Base-by-base conservation (phyloP, 2,797 vertebrate genomes). In the Rhinophrynus dorsalis region DNA sequence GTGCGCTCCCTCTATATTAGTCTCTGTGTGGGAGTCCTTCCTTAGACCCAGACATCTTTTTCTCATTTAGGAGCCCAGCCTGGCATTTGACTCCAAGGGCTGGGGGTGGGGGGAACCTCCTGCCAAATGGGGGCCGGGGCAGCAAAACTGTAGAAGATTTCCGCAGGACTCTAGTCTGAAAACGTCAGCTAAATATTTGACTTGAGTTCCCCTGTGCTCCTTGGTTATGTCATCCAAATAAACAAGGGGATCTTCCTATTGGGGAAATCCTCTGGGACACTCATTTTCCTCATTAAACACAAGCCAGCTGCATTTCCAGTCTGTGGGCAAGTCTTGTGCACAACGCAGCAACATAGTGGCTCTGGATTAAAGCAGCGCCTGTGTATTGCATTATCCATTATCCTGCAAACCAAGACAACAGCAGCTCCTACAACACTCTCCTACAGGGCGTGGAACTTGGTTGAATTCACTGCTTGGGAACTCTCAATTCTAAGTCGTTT, bases 201-300 rank as follows among this genome's bases (percentile, higher is more conserved):
- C 57, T 29, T 21, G 6, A 54, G 33, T 12, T 4, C 9, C 35
- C 4, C 35, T 23, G 40, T 44, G 42, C 59, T 61, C 20, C n/a
- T 12, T 23, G 59, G 13, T 47, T 20, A 61, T 61, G 42, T 61
- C 29, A 48, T 61, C 35, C 37, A 61, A 47, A 47, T 38, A 61
- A 33, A 47, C 26, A 45, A n/a, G 40, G 17, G 27, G 32, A 30
- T 42, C 38, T 60, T 60, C 57, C 57, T 44, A 35, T 13, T 45
- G 42, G 26, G n/a, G 27, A 27, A 60, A 45, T 45, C 38, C 20
- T 13, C 20, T 6, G 45, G 20, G 45, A 24, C 7, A 4, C 20
- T 48, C 6, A 15, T 18, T 3, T 10, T 17, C 3, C 9, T 48
- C 18, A 48, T 48, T 48, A 48, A 48, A 24, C 10, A 13, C 45